Conservation (phyloP, 1,140 invertebrate species). For the Halictus rubicundus region DNA sequence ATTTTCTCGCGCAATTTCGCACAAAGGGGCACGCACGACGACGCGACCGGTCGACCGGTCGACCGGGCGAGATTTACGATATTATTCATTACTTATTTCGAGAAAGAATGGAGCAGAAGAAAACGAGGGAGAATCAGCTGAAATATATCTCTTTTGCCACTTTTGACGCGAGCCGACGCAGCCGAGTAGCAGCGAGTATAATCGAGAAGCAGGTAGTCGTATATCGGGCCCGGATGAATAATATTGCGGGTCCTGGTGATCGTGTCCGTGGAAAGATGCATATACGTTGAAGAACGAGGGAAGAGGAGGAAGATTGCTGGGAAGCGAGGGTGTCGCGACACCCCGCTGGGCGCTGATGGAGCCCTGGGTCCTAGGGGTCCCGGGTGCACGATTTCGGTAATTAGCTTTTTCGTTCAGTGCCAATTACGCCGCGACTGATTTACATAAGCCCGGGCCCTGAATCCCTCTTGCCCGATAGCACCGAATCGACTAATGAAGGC, state of each 20-base stretch:
- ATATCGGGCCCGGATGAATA: slow-evolving; percentile 63
- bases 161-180: slow-evolving; percentile 53
- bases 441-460: slow-evolving; percentile 69
- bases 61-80: slow-evolving; percentile 34
- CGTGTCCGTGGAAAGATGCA: slow-evolving; percentile 68
- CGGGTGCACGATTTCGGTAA: slow-evolving; percentile 69
- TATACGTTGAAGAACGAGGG: slow-evolving; percentile 49
- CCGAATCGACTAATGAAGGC: slow-evolving; percentile 54
- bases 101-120: slow-evolving; percentile 29
- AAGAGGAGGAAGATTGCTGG: slow-evolving; percentile 19
- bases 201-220: slow-evolving; percentile 65
- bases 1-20: slow-evolving; percentile 42
- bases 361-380: slow-evolving; percentile 58
- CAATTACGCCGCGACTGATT: slow-evolving; percentile 77
- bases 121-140: slow-evolving; percentile 21
- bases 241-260: slow-evolving; percentile 57
- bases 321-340: slow-evolving; percentile 75
- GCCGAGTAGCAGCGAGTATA: slow-evolving; percentile 58
- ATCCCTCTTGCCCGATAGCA: slow-evolving; percentile 24
- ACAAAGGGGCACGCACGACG: slow-evolving; percentile 29
- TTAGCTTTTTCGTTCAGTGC: slow-evolving; percentile 74
- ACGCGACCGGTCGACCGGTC: background rate
- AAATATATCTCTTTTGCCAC: slow-evolving; percentile 58
- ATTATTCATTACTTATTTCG: slow-evolving; percentile 53
- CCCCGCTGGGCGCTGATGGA: slow-evolving; percentile 74